These are phyloP conservation scores for Lophius piscatorius DNA, from an alignment of 2,113 vertebrate genomes.

Conservation along the genomic window DNA sequence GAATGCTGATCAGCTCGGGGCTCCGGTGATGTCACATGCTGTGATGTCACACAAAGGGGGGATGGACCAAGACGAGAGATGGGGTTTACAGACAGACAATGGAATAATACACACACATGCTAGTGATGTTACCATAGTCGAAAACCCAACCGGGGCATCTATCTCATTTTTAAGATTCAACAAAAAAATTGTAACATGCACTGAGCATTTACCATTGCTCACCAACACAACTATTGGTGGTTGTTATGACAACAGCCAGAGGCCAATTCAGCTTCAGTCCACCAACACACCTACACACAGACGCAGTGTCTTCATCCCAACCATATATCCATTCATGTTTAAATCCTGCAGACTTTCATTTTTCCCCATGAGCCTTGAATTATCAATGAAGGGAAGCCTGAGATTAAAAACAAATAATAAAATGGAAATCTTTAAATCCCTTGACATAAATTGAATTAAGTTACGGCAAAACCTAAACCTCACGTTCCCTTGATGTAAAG, in stretches of 20 bases:
- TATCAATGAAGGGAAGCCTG: not conserved
- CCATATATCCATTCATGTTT: slow-evolving; percentile 37
- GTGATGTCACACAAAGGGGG: slow-evolving; percentile 68
- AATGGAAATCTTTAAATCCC: not conserved
- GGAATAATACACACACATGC: slow-evolving; percentile 18
- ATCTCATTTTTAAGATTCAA: slow-evolving; percentile 2
- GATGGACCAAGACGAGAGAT: slow-evolving; percentile 25
- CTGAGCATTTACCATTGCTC: slow-evolving; percentile 49
- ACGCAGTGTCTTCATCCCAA: slow-evolving; percentile 41
- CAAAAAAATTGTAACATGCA: too few relatives aligned
- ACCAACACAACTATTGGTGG: slow-evolving; percentile 61
- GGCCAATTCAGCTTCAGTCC: slow-evolving; percentile 64
- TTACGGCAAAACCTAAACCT: not conserved
- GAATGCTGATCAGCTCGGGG: slow-evolving; percentile 74
- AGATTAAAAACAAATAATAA: slow-evolving; percentile 1
- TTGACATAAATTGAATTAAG: not conserved
- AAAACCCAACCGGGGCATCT: not conserved
- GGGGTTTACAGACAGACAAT: slow-evolving; percentile 60
- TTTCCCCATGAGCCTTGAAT: slow-evolving; percentile 2
- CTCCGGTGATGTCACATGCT: slow-evolving; percentile 73
- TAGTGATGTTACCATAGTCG: slow-evolving; percentile 7
- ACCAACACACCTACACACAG: slow-evolving; percentile 38
- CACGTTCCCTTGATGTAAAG: not conserved
- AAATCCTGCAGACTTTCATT: slow-evolving; percentile 31
- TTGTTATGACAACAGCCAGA: slow-evolving; percentile 79